phyloP scores from a whole-genome alignment of 2,888 invertebrate genomes.

The Halictus ligatus region DNA sequence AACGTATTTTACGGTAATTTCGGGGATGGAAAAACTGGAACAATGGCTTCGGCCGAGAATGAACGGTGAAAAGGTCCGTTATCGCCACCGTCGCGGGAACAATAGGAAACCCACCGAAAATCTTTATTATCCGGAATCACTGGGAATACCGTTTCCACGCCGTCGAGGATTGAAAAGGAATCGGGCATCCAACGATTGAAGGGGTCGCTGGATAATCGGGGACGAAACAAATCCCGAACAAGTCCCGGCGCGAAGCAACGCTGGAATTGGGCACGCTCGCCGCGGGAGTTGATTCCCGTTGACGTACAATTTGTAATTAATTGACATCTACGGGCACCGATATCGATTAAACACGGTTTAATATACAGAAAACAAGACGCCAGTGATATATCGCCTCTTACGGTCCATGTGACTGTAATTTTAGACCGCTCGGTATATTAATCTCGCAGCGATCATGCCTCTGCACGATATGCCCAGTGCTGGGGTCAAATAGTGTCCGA shows the following conservation, averaged over 20 bases:
- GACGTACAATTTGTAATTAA: neutral
- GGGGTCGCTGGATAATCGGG: neutral
- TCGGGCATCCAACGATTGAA: neutral
- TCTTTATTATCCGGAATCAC: conserved; percentile 38
- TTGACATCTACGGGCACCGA: neutral
- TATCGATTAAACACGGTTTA: neutral
- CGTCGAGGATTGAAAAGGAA: conserved; percentile 1
- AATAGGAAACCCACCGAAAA: conserved; percentile 38
- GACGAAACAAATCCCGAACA: conserved; percentile 6
- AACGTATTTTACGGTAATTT: conserved; percentile 65
- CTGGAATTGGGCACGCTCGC: neutral
- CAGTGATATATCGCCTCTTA: neutral
- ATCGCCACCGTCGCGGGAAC: conserved; percentile 27
- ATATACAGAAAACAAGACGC: neutral
- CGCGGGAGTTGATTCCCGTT: neutral
- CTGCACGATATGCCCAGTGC: neutral
- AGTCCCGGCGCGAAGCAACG: neutral
- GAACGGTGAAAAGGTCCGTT: conserved; percentile 38
- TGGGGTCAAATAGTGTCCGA: neutral
- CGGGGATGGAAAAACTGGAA: conserved; percentile 41
- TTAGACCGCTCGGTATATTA: neutral
- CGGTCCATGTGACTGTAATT: neutral
- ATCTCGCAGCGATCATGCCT: neutral
- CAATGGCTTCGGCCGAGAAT: conserved; percentile 35
- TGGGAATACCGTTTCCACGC: neutral